phyloP scores from a whole-genome alignment of 2,113 vertebrate species.

The Xenus cinereus region DNA sequence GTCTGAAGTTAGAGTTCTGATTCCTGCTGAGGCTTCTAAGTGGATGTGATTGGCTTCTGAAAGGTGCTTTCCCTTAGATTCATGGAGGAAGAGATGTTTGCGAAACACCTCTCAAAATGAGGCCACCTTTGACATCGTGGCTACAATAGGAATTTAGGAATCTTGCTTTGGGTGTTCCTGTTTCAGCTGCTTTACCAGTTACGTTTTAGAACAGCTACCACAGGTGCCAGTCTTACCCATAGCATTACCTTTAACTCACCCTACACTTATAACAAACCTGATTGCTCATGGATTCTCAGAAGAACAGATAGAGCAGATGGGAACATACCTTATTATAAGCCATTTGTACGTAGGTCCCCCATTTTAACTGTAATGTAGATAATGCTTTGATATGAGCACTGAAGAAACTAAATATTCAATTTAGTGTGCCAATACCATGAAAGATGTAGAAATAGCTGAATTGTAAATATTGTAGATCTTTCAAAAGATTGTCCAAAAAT shows the following conservation, averaged over 20 bases:
- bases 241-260: not conserved
- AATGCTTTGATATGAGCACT: not conserved
- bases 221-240: not conserved
- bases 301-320: not conserved
- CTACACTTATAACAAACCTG: not conserved
- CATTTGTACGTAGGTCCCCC: not conserved
- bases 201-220: not conserved
- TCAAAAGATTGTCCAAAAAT: not conserved
- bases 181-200: not conserved
- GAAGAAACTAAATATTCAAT: not conserved
- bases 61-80: not conserved
- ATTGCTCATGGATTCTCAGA: not conserved
- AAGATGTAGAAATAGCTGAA: not conserved
- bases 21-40: not conserved
- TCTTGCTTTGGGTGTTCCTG: not conserved
- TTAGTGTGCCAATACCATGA: not conserved
- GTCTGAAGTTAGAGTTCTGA: not conserved
- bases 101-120: not conserved
- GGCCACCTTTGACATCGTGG: not conserved
- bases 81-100: not conserved
- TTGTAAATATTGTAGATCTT: not conserved
- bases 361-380: not conserved
- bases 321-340: not conserved
- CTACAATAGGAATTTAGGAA: not conserved
- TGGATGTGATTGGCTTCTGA: not conserved